Evolutionary conservation across 1,140 invertebrate species (phyloP), one percentile per base, ranked within the genome.

Genomic region (Contarinia nasturtii): DNA sequence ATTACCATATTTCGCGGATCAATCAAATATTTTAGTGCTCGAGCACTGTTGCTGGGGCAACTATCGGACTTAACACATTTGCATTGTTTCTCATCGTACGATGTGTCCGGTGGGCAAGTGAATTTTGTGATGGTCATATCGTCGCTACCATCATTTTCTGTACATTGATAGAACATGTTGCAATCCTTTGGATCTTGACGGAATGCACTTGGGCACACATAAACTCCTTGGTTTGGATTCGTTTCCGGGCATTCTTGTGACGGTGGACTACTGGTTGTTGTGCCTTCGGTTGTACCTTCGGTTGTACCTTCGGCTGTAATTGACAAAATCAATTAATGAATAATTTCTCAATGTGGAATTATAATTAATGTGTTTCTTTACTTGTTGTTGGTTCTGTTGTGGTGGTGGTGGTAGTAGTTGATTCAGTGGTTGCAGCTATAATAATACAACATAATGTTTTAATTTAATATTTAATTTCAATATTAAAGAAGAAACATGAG

Each of bases 111-210:
- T 7, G 80, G 79, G 63, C 85, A 88, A 44, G 73, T 74, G 43
- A 87, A 72, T 2, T 77, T 69, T 1, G 82, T 67, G 47, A 86
- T 70, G 55, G 81, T 84, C 7, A 82, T 63, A 51, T 86, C 77
- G 55, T 76, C 74, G 33, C 63, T 74, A 18, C 75, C 65, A 1
- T 69, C 60, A 45, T 73, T 72, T 48, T 69, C 70, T 14, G 75
- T 79, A 57, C 85, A 88, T 59, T 88, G 83, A 55, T 88, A 88
- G 63, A 87, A 85, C 38, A 83, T 60, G 57, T 86, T 81, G 55
- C 86, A 89, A 54, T 82, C 77, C 58, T 84, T 80, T 0, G 84
- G 82, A 70, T 89, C 83, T 51, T 82, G 72, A 55, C 71, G 72
- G 64, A 87, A 87, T 33, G 82, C 82, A 33, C 81, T 82, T 14